Evolutionary conservation across 2,797 vertebrate species (phyloP).

Genomic region (Phrynocephalus forsythii): DNA sequence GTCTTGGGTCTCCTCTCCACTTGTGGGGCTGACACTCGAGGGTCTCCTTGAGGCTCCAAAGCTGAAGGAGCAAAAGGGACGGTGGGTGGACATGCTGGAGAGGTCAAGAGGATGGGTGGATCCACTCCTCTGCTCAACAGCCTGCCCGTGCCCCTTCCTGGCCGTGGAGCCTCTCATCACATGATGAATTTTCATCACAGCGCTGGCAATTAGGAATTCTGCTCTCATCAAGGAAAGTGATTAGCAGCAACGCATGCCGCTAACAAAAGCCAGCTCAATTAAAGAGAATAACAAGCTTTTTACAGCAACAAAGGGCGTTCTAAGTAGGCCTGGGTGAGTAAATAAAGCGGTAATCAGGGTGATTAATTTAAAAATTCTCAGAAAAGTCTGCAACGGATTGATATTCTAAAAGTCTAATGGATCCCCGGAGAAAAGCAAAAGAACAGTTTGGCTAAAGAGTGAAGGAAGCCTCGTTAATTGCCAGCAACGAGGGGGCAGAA

Average conservation of each 20-base stretch:
- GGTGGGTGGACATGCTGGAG: neutral
- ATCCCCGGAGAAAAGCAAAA: slow-evolving; percentile 62
- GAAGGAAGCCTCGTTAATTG: slow-evolving; percentile 59
- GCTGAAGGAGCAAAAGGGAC: too few species aligned
- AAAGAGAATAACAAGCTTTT: slow-evolving; percentile 80
- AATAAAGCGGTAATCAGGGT: slow-evolving; percentile 82
- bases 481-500: slow-evolving; percentile 49
- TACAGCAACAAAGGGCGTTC: slow-evolving; percentile 75
- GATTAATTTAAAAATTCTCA: slow-evolving; percentile 80
- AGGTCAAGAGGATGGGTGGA: neutral
- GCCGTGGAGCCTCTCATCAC: slow-evolving; percentile 29
- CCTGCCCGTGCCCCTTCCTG: too few species aligned
- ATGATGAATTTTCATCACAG: slow-evolving; percentile 68
- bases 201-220: slow-evolving; percentile 76
- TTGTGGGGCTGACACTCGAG: too few species aligned
- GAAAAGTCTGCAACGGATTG: slow-evolving; percentile 75
- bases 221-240: slow-evolving; percentile 81
- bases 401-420: slow-evolving; percentile 69
- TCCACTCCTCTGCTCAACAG: too few species aligned
- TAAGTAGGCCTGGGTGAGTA: slow-evolving; percentile 78
- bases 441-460: slow-evolving; percentile 57
- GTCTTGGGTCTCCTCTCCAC: too few species aligned
- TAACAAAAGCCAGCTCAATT: slow-evolving; percentile 79
- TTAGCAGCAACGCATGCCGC: slow-evolving; percentile 76
- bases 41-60: too few species aligned